Evolutionary conservation across 2,797 vertebrate genomes (phyloP), one percentile per base, ranked within the genome.

Genomic region (Danionella dracula): DNA sequence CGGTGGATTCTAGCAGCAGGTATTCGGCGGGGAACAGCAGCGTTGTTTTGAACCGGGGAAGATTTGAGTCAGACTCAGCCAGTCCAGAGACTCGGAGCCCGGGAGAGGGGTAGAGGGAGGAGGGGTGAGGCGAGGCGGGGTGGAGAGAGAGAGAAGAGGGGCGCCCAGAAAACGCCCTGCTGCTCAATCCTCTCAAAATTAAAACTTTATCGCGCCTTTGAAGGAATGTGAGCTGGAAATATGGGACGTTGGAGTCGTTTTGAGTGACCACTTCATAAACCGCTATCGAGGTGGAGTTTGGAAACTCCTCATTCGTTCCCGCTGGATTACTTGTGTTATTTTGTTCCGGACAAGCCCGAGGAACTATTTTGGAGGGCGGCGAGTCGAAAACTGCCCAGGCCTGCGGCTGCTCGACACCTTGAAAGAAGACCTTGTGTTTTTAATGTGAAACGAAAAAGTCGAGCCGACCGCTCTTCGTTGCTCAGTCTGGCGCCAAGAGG

Each of bases 81-180:
- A 41, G 17, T 31, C 20, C 51, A 44, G 42, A 70, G 68, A 27
- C 23, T 27, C 23, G 23, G 23, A 19, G 71, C 11, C 35, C 53
- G 57, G 35, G 58, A 68, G 46, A 58, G 66, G 62, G 67, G 53
- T 11, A 31, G 48, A 48, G 42, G 49, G 50, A 41, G 32, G 9
- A 31, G 51, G 53, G n/a, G 17, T 53, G 73, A 76, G 48, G 54
- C 20, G 58, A 21, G n/a, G 31, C n/a, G 41, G 41, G 69, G 74
- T 69, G 77, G 71, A 60, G 66, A 15, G 53, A n/a, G 44, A 41
- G 59, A 59, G 48, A 64, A 67, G 68, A 79, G 81, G 83, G 80
- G 84, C 76, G 77, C 68, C 42, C 72, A 84, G 86, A 89, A 89
- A 88, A 89, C 89, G 89, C 89, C 88, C 89, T 84, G 80, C 66